These are phyloP conservation scores for Diloba caeruleocephala DNA, from an alignment of 2,888 invertebrate species.

Conservation along the genomic window DNA sequence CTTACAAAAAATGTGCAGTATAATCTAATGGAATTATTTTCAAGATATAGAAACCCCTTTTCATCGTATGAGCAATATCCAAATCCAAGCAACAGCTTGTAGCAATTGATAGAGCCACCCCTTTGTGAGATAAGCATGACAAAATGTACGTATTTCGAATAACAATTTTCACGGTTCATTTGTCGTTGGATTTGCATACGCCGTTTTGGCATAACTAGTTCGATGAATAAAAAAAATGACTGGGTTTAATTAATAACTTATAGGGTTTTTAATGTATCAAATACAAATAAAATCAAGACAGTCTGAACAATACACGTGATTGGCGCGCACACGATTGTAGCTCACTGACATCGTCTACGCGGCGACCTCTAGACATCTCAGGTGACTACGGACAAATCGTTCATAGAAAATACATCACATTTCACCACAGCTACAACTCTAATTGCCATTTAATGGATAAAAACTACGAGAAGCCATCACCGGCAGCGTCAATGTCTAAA, in stretches of 20 bases:
- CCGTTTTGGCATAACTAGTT: conserved; percentile 7
- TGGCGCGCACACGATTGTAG: conserved; percentile 68
- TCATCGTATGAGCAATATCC: conserved; percentile 13
- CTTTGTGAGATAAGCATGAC: conserved; percentile 41
- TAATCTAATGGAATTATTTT: conserved; percentile 3
- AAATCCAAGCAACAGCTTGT: conserved; percentile 42
- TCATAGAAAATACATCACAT: conserved; percentile 62
- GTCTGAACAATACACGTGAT: conserved; percentile 67
- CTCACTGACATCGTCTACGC: conserved; percentile 63
- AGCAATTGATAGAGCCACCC: conserved; percentile 39
- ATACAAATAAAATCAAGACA: conserved; percentile 43
- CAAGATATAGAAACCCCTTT: conserved; percentile 5
- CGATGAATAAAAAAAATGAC: conserved; percentile 11
- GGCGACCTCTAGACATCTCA: conserved; percentile 82
- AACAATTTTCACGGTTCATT: conserved; percentile 40
- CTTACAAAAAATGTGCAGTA: too few species aligned
- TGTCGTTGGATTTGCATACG: conserved; percentile 18
- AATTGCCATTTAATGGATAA: conserved; percentile 71
- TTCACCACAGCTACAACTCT: conserved; percentile 51
- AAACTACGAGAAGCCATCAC: conserved; percentile 60
- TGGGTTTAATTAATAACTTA: too few species aligned
- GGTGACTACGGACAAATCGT: conserved; percentile 69
- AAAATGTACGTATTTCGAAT: conserved; percentile 40
- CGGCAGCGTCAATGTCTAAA: conserved; percentile 46
- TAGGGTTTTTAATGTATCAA: conserved; percentile 19